Percentiles rank a stretch among this genome's conserved stretches.
These are phyloP conservation scores for Mycetomoellerius zeteki DNA, from an alignment of 1,140 invertebrate genomes.

Conservation along the genomic window DNA sequence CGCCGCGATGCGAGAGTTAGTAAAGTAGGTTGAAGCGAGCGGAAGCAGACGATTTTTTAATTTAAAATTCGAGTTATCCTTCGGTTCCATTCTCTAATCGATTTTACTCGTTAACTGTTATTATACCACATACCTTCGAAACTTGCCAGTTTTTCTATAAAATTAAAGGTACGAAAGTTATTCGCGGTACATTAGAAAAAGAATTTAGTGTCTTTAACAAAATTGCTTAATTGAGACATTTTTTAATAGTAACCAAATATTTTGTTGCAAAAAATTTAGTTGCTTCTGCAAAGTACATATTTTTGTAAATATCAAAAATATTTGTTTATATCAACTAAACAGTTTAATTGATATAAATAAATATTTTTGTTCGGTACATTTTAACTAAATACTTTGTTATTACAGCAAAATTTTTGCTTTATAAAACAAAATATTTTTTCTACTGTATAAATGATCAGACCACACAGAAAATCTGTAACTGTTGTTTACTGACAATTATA, in stretches of 20 bases:
- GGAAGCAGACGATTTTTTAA: not conserved
- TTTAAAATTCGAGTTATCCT: slow-evolving; percentile 13
- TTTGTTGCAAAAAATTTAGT: too few species aligned
- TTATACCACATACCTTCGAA: not conserved
- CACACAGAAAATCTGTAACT: not conserved
- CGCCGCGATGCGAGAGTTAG: slow-evolving; percentile 1
- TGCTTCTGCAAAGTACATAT: too few species aligned
- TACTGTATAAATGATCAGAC: not conserved
- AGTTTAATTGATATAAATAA: too few species aligned
- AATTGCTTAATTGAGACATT: too few species aligned
- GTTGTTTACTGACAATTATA: not conserved
- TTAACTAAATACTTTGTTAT: too few species aligned
- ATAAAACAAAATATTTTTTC: too few species aligned
- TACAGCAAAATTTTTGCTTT: too few species aligned
- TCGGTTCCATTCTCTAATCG: not conserved
- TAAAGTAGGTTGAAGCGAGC: slow-evolving; percentile 20
- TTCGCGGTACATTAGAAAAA: not conserved
- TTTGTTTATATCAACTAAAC: too few species aligned
- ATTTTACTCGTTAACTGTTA: not conserved
- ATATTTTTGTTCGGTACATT: too few species aligned
- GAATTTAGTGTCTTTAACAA: too few species aligned
- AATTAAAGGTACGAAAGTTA: slow-evolving; percentile 5
- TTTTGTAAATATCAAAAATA: too few species aligned
- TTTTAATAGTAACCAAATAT: too few species aligned
- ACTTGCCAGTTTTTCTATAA: not conserved